These are phyloP conservation scores for Aldabrachelys gigantea DNA, from an alignment of 2,113 vertebrate genomes.

Conservation along the genomic window DNA sequence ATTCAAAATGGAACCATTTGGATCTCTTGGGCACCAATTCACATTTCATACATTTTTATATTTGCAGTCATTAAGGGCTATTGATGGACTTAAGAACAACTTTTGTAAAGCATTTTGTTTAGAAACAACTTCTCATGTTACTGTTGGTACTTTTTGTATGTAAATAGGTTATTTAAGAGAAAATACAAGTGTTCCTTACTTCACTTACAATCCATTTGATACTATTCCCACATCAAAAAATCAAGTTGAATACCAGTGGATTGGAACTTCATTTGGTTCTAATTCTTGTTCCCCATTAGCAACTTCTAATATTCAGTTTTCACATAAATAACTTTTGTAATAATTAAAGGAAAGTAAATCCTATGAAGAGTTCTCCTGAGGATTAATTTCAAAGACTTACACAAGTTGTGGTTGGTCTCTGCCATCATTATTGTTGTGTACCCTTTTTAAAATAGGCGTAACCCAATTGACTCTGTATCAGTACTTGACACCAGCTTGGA, in stretches of 20 bases:
- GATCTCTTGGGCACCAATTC: not conserved
- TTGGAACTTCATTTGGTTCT: not conserved
- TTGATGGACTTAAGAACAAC: not conserved
- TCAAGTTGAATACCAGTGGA: not conserved
- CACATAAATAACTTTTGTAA: not conserved
- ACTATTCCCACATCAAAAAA: not conserved
- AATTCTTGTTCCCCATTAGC: not conserved
- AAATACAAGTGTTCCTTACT: not conserved
- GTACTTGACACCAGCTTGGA: not conserved
- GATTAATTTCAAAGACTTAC: not conserved
- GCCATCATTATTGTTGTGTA: not conserved
- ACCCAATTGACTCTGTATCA: not conserved
- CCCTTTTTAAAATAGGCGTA: not conserved
- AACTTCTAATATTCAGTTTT: not conserved
- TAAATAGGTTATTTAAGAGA: not conserved
- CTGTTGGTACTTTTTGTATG: not conserved
- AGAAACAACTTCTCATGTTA: not conserved
- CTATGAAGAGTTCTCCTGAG: accelerated
- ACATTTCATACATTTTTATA: not conserved
- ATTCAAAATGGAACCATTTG: not conserved
- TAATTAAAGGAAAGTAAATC: not conserved
- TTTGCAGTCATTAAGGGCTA: not conserved
- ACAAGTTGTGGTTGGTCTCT: not conserved
- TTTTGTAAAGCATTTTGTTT: not conserved
- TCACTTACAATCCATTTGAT: not conserved